Evolutionary conservation across 2,113 vertebrate species (phyloP), one percentile per base, ranked within the genome.

Genomic region (Pachypanchax playfairii): DNA sequence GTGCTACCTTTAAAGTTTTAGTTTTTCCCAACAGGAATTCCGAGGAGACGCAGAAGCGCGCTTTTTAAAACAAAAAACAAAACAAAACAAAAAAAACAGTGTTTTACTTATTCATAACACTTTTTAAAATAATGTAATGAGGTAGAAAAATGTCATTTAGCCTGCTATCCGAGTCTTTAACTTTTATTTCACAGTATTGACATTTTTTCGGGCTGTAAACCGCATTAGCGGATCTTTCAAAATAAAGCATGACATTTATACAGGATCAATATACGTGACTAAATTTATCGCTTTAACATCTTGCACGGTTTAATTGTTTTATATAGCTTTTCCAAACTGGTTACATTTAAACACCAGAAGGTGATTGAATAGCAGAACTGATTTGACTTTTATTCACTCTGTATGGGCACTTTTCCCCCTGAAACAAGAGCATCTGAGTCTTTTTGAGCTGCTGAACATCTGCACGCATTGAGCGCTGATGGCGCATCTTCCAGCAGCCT

Each of bases 371-470:
- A 59, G 71, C 33, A 65, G 10, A 49, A 35, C 18, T 77, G 57
- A 79, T 79, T 75, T 69, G 56, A 65, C 31, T 28, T 64, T 70
- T 72, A 75, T 82, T 86, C 48, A 74, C 26, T 63, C 26, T 48
- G 29, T 61, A 33, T 57, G 66, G 43, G 36, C 22, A 52, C 49
- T 55, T 46, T 50, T n/a, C n/a, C 41, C n/a, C 5, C 29, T 64
- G 52, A 63, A 64, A 77, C 64, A 77, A 83, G 55, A 75, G 42
- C 75, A 38, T 76, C 60, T 65, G 58, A 77, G 38, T 85, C 63
- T 78, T 74, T 83, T 82, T 73, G 56, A 80, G 72, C 56, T 44
- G 73, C n/a, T 73, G 82, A 85, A 88, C 86, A 87, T 90, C 86
- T 88, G 86, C 74, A 84, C 39, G 75, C 72, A 86, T 84, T 87